Base-by-base conservation (phyloP, 1,140 invertebrate species). In the Hormaphis cornu region DNA sequence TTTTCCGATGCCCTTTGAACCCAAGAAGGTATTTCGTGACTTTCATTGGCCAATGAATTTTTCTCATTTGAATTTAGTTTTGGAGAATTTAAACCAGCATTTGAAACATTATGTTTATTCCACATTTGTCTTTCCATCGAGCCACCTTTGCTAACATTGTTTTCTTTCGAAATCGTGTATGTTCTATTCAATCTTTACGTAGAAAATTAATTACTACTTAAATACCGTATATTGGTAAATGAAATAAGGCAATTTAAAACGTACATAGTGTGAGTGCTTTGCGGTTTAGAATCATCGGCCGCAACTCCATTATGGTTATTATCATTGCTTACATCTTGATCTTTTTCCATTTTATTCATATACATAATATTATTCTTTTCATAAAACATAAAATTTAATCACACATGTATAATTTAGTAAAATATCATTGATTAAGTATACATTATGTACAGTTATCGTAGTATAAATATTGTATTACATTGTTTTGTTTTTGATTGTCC, bases 191-290 rank as follows among this genome's bases (percentile, higher is more conserved):
- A 35, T 8, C 61, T 66, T 33, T 33, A 50, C 6, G 16, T 40
- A 37, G 10, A 40, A 16, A n/a, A 1, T 40, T 22, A 35, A 37
- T 37, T 37, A 37, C 20, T 37, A n/a, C 22, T 14, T 8, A 37
- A 3, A 58, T 16, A 37, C 6, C 3, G n/a, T 42, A 52, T 1
- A 24, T 24, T 58, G 3, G 14, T 26, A 37, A 22, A 20, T 18
- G 18, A 58, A n/a, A 37, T 10, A 37, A 37, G 16, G 14, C 10
- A 58, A 26, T 7, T 3, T 58, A 22, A 61, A 3, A 22, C 58
- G n/a, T 61, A 66, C 61, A 66, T 66, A 4, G 61, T 66, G 26
- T 66, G 61, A 9, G 61, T 66, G 18, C 42, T 50, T 35, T 66
- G 18, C 24, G 61, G 61, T 48, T 66, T 66, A n/a, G 24, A 66